Base-by-base conservation (phyloP, 1,140 invertebrate genomes). In the Drosophila insularis region DNA sequence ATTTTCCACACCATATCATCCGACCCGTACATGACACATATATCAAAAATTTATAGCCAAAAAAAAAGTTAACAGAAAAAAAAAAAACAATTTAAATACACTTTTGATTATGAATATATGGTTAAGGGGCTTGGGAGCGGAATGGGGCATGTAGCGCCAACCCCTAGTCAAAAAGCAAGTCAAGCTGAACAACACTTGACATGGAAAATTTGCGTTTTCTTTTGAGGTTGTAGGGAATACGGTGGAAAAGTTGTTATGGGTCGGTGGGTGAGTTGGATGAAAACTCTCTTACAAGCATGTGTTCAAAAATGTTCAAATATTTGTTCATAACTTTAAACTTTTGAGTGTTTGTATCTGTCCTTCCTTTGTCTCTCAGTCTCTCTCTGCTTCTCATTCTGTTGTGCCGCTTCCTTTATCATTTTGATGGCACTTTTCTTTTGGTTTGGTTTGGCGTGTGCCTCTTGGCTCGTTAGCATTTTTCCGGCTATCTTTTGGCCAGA, bases 181-280 rank as follows among this genome's bases (percentile, higher is more conserved):
- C 84, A 89, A 89, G 84, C 84, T 80, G 84, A 89, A 37, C 84
- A 89, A 89, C 84, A 80, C 73, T 89, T 89, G 84, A 89, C 84
- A 89, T 81, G 68, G 27, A 82, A 73, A 76, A 68, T 78, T 64
- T 65, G 23, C 39, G 63, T 72, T 67, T 65, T 65, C 63, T 50
- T 27, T 58, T 21, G 14, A 14, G 19, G 11, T 40, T 23, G 21
- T 27, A 27, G 27, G 27, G 27, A 27, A 27, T 27, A 27, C 27
- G 27, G 4, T 7, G 6, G 3, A 58, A 50, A 50, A 50, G 43
- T 50, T 50, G 14, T 50, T 6, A 1, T 27, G 27, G 27, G 27
- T 27, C 27, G 27, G 6, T 50, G 19, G 8, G 11, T 4, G 11
- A 37, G 35, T 10, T 8, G 8, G 32, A 11, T 2, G 7, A 21